Base-by-base conservation (phyloP, 2,888 invertebrate species). In the Brachylomia viminalis region DNA sequence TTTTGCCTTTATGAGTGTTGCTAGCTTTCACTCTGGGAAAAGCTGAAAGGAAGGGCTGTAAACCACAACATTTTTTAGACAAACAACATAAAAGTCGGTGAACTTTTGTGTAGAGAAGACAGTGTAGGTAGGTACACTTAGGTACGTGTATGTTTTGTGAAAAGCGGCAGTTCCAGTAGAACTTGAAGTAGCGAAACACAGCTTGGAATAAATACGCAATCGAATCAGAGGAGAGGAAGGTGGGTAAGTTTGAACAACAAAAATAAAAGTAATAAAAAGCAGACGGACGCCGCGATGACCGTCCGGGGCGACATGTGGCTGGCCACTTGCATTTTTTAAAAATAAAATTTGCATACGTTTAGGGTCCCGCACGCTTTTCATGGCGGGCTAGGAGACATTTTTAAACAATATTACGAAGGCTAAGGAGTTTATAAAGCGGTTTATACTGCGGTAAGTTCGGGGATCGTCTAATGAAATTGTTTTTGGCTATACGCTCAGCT, bases 281-380 rank as follows among this genome's bases (percentile, higher is more conserved):
- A 88, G 88, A 86, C 90, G 90, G 86, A 79, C 86, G 87, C 79
- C 75, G 80, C 84, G 89, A 84, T 87, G 88, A 84, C 87, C 84
- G 84, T 77, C 84, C 84, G 78, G 75, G 91, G 92, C 95, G 95
- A 94, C 95, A 95, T 95, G 94, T 95, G 95, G 94, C 85, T 87
- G 91, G 90, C 92, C 93, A 94, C 95, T 95, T 95, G 95, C 93
- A 95, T 95, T 96, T 95, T 94, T 93, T 91, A 86, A 92, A 95
- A 95, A 95, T 95, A 95, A 95, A 95, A 96, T 96, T 95, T 93
- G 95, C 96, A 96, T 96, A 93, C 93, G 89, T 92, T 94, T 93
- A 92, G 93, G 93, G 92, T 86, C 86, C 89, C 85, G 86, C 85
- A 84, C 86, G 86, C 72, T 82, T 81, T 85, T 79, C 85, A 85